A percentile compares a stretch with the other conserved stretches of the same genome.
phyloP scores from a whole-genome alignment of 1,140 invertebrate species.

The Myzus persicae region DNA sequence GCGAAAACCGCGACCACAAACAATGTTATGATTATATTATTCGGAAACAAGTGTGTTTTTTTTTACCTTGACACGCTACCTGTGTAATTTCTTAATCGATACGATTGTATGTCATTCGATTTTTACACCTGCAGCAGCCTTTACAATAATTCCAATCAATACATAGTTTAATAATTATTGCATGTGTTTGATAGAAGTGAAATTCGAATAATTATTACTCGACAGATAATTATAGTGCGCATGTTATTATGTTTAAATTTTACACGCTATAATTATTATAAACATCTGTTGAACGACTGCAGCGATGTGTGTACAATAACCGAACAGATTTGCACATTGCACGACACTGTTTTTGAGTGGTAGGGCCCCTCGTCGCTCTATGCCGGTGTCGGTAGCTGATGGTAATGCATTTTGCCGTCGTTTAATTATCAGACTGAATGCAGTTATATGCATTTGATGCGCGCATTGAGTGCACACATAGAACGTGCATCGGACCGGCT shows the following conservation, averaged over 20 bases:
- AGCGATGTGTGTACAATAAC: neutral
- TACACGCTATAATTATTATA: neutral
- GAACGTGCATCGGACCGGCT: neutral
- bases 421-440: neutral
- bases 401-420: neutral
- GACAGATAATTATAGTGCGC: neutral
- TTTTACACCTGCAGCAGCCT: neutral
- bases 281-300: neutral
- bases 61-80: conserved; percentile 28
- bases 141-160: neutral
- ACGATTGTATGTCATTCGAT: neutral
- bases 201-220: neutral
- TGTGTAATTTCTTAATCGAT: conserved; percentile 3
- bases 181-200: neutral
- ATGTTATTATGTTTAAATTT: neutral
- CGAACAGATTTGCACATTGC: neutral
- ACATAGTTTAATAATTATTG: neutral
- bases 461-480: neutral
- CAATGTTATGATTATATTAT: neutral
- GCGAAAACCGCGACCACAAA: neutral
- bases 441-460: neutral
- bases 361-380: neutral
- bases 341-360: neutral
- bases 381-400: too few relatives aligned
- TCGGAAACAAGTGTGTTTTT: neutral